Base-by-base conservation (phyloP, 1,140 invertebrate species). In the Lordiphosa collinella region DNA sequence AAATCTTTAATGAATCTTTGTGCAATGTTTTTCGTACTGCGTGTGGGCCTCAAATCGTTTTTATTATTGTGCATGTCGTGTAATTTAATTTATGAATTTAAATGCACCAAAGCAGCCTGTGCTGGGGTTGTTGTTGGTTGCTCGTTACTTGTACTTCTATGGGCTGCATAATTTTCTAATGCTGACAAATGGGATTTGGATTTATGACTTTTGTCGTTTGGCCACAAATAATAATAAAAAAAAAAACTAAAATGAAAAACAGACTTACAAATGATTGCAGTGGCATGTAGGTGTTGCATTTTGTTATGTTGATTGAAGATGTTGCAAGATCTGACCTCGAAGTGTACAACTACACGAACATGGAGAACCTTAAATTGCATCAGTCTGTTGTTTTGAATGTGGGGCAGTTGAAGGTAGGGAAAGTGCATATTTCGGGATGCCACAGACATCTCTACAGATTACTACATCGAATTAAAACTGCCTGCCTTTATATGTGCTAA, bases 41-140 rank as follows among this genome's bases (percentile, higher is more conserved):
- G 76, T 82, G 76, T 82, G 76, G 76, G 76, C 76, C 72, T 59
- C 78, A 82, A 82, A 82, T 82, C 78, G 78, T 78, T 84, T 84
- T 82, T 82, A 82, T 82, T 82, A 82, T 82, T 82, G 76, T 78
- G 78, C 78, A 72, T 82, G 78, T 82, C 78, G 78, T 84, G 78
- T 82, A 82, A 82, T 82, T 82, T 82, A 85, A 82, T 82, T 82
- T 82, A 82, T 82, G 78, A 82, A 82, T 84, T 80, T 44, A 71
- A 71, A 71, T 71, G 52, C 61, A 70, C 51, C 66, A 52, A 70
- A 44, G 62, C 61, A 80, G 65, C 58, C 71, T 82, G 57, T 35
- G 55, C 49, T 11, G 14, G n/a, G 16, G 41, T 58, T 72, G 36
- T 55, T 48, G 31, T 32, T 32, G 35, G 14, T 31, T 43, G 35